Conservation (phyloP, 2,113 vertebrate species). For the Promerops cafer region DNA sequence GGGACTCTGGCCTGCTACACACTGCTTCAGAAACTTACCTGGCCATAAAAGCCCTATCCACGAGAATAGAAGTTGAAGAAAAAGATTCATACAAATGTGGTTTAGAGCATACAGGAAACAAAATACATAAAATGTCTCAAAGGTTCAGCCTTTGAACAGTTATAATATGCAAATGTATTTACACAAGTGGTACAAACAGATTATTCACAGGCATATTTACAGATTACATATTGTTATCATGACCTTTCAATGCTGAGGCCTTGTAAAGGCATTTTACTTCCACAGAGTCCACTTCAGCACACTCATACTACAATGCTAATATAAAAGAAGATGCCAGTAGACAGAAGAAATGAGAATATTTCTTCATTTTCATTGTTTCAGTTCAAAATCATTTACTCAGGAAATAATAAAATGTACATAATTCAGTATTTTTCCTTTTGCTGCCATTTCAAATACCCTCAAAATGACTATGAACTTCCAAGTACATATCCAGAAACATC, state of each 20-base stretch:
- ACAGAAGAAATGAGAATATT: not conserved
- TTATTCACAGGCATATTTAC: not conserved
- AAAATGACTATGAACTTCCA: not conserved
- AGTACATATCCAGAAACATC: not conserved
- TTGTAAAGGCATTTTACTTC: not conserved
- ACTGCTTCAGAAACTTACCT: not conserved
- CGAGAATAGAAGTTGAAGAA: not conserved
- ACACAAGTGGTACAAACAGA: not conserved
- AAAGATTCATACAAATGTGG: not conserved
- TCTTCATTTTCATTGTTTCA: not conserved
- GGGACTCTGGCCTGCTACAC: not conserved
- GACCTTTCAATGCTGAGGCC: not conserved
- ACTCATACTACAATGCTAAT: not conserved
- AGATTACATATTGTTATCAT: not conserved
- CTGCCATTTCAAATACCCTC: not conserved
- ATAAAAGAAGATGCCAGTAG: not conserved
- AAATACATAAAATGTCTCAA: not conserved
- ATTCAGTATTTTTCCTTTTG: not conserved
- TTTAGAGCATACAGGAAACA: not conserved
- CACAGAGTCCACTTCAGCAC: not conserved
- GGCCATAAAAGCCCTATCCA: not conserved
- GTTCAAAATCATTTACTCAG: not conserved
- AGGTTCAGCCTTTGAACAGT: not conserved
- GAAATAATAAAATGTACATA: not conserved
- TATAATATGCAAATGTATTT: not conserved